Percentiles rank a stretch among this genome's conserved stretches.
Conservation (phyloP, 2,888 invertebrate genomes). For the Drosophila mimetica region DNA sequence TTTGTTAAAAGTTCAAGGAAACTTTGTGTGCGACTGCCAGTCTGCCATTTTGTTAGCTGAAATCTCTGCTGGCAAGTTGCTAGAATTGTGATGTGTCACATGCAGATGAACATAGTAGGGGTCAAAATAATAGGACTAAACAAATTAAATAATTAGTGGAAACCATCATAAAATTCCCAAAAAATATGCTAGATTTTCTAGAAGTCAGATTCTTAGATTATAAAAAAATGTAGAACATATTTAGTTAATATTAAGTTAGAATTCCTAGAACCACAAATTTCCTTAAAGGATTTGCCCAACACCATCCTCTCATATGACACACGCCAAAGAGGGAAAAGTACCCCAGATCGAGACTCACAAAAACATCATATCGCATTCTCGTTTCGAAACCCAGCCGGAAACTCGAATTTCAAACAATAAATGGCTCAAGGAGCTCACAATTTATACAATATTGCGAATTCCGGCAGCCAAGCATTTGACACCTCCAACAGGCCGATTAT, state of each 20-base stretch:
- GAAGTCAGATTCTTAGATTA: too few species aligned
- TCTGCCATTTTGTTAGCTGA: slow-evolving; percentile 45
- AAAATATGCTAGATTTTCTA: too few species aligned
- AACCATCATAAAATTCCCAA: too few species aligned
- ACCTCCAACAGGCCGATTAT: slow-evolving; percentile 53
- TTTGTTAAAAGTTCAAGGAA: slow-evolving; percentile 68
- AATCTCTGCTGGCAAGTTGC: slow-evolving; percentile 33
- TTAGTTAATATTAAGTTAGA: too few species aligned
- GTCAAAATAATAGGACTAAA: slow-evolving; percentile 1
- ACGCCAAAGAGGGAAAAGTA: slow-evolving; percentile 51
- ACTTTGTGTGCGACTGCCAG: slow-evolving; percentile 52
- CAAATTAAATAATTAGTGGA: too few species aligned
- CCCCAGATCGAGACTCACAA: slow-evolving; percentile 9
- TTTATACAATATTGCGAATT: slow-evolving; percentile 77
- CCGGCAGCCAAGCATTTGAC: slow-evolving; percentile 63
- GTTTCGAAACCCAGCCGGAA: slow-evolving; percentile 45
- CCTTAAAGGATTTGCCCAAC: not conserved
- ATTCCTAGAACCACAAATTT: not conserved
- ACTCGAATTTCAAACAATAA: slow-evolving; percentile 74
- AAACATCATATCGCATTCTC: slow-evolving; percentile 20
- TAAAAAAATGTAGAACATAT: too few species aligned
- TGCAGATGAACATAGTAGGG: slow-evolving; percentile 48
- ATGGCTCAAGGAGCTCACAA: slow-evolving; percentile 38
- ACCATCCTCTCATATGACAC: slow-evolving; percentile 57
- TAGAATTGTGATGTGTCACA: slow-evolving; percentile 57